Conservation (phyloP, 2,113 vertebrate genomes). For the Neogobius melanostomus region DNA sequence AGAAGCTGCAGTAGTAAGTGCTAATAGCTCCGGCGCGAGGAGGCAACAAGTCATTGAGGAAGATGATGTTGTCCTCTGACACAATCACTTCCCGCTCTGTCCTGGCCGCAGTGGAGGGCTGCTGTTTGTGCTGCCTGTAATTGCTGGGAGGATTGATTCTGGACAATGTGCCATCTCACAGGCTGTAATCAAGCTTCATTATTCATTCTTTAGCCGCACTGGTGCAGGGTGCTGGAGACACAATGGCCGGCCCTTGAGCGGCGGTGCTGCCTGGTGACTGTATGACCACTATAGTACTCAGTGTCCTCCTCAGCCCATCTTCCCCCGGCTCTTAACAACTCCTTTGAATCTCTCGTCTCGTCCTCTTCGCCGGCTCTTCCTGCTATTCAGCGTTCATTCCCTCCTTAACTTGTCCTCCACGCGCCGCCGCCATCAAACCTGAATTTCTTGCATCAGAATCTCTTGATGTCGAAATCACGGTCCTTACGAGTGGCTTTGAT, state of each 20-base stretch:
- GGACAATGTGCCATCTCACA: slow-evolving; percentile 71
- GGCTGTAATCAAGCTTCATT: slow-evolving; percentile 79
- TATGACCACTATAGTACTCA: slow-evolving; percentile 36
- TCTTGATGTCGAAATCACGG: slow-evolving; percentile 48
- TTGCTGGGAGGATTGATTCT: slow-evolving; percentile 76
- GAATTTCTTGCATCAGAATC: slow-evolving; percentile 51
- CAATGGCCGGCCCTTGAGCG: slow-evolving; percentile 61
- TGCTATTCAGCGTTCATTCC: slow-evolving; percentile 33
- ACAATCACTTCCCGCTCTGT: slow-evolving; percentile 67
- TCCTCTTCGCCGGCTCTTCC: slow-evolving; percentile 38
- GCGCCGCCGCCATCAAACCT: slow-evolving; percentile 50
- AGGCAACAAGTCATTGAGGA: slow-evolving; percentile 75
- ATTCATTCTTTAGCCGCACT: slow-evolving; percentile 71
- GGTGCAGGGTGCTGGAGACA: slow-evolving; percentile 62
- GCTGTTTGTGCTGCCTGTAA: slow-evolving; percentile 67
- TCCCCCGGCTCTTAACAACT: slow-evolving; percentile 39
- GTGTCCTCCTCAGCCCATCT: slow-evolving; percentile 32
- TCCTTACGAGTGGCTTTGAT: slow-evolving; percentile 42
- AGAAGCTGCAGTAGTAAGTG: slow-evolving; percentile 35
- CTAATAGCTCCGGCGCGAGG: slow-evolving; percentile 63
- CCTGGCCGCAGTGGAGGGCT: slow-evolving; percentile 53
- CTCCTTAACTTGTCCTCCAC: slow-evolving; percentile 52
- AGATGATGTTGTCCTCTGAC: slow-evolving; percentile 74
- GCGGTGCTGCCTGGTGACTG: slow-evolving; percentile 47
- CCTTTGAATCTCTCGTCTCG: slow-evolving; percentile 57